These are phyloP conservation scores for Adelges cooleyi DNA, from an alignment of 1,140 invertebrate genomes.

Conservation along the genomic window DNA sequence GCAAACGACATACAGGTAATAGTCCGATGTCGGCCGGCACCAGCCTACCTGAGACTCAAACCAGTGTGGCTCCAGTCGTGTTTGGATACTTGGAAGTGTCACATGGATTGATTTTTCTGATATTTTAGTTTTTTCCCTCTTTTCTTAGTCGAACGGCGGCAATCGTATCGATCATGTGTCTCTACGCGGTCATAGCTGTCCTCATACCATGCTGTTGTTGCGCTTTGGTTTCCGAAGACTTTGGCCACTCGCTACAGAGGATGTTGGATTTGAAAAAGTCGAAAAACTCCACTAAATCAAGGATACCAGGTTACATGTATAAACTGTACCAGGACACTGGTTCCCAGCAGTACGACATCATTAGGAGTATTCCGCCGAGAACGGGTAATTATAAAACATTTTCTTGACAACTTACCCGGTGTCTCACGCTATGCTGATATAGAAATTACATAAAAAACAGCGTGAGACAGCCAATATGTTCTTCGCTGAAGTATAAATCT, in stretches of 20 bases:
- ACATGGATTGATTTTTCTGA: not conserved
- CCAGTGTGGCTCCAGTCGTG: conserved; percentile 1
- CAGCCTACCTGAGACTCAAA: not conserved
- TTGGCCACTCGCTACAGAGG: not conserved
- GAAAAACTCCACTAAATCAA: not conserved
- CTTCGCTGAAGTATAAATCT: no score
- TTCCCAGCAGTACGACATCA: conserved; percentile 1
- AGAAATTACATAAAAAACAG: no score
- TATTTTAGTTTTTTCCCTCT: no score
- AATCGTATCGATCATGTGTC: not conserved
- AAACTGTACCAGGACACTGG: not conserved
- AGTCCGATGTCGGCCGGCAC: no score
- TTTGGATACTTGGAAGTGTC: conserved; percentile 6
- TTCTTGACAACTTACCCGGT: not conserved
- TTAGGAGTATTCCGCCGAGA: not conserved
- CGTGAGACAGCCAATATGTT: no score
- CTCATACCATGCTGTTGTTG: not conserved
- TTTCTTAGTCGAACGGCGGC: no score
- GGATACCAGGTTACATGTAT: conserved; percentile 12
- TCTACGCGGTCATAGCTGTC: not conserved
- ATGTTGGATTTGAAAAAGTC: not conserved
- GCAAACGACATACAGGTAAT: conserved; percentile 10
- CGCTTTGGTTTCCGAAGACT: not conserved
- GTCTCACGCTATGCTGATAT: no score
- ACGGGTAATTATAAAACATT: not conserved